Conservation (phyloP, 1,140 invertebrate genomes). For the Pararge aegeria region DNA sequence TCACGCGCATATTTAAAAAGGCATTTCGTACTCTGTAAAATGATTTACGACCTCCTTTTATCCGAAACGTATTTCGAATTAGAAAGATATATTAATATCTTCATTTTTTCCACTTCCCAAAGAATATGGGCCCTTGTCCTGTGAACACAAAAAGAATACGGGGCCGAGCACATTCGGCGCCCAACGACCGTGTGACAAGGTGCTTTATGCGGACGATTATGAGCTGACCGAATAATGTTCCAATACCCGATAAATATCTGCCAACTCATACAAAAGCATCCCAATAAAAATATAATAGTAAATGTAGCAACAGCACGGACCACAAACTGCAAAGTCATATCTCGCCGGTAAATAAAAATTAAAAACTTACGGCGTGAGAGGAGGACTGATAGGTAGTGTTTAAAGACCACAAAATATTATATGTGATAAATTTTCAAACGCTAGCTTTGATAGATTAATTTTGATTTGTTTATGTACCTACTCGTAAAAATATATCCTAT, state of each 20-base stretch:
- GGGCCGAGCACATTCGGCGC: constrained; percentile 63
- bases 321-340: constrained; percentile 75
- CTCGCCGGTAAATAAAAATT: constrained; percentile 67
- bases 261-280: constrained; percentile 57
- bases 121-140: constrained; percentile 68
- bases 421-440: constrained; percentile 31
- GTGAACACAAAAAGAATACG: constrained; percentile 71
- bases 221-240: constrained; percentile 76
- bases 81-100: constrained; percentile 80
- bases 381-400: constrained; percentile 38
- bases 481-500: no score
- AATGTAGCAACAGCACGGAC: constrained; percentile 66
- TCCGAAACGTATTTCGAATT: constrained; percentile 77
- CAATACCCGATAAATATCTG: constrained; percentile 79
- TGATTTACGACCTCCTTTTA: constrained; percentile 65
- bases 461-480: neutral
- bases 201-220: constrained; percentile 78
- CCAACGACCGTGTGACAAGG: constrained; percentile 77
- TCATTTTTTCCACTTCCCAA: constrained; percentile 77
- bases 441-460: neutral
- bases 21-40: constrained; percentile 47
- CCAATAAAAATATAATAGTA: constrained; percentile 51
- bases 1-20: constrained; percentile 50
- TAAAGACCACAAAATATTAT: constrained; percentile 54
- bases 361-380: constrained; percentile 50